Conservation (phyloP, 2,113 vertebrate genomes). For the Crotalus viridis region DNA sequence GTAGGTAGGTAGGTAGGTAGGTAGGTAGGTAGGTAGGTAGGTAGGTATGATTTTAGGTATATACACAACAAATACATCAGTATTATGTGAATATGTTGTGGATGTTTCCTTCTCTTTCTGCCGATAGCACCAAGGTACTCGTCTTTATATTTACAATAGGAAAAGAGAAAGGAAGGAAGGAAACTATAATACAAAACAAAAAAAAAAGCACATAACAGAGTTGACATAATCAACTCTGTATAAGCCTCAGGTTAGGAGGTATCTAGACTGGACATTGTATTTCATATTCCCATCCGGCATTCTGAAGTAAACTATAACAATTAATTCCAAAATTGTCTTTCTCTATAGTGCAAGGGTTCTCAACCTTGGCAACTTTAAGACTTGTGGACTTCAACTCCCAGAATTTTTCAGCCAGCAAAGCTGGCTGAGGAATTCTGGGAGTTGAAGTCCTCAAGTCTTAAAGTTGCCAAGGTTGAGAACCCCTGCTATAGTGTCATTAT, state of each 20-base stretch:
- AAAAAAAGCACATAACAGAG: neutral
- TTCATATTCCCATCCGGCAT: neutral
- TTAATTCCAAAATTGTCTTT: neutral
- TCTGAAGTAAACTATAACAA: neutral
- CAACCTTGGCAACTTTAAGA: no score
- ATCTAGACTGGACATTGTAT: neutral
- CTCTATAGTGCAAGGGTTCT: neutral
- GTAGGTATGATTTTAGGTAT: neutral
- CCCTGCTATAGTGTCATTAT: neutral
- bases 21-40: no score
- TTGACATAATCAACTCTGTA: neutral
- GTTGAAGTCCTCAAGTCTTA: no score
- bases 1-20: no score
- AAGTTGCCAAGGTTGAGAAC: no score
- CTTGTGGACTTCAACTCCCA: no score
- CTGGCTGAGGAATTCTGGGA: no score
- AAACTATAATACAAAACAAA: neutral
- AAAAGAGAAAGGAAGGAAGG: neutral
- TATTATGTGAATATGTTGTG: neutral
- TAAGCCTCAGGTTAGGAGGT: neutral
- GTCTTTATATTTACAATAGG: neutral
- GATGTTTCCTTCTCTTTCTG: neutral
- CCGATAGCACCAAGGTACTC: neutral
- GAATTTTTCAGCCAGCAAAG: no score
- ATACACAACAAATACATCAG: neutral